These are phyloP conservation scores for Lasioglossum vierecki DNA, from an alignment of 2,888 invertebrate genomes.

Conservation along the genomic window DNA sequence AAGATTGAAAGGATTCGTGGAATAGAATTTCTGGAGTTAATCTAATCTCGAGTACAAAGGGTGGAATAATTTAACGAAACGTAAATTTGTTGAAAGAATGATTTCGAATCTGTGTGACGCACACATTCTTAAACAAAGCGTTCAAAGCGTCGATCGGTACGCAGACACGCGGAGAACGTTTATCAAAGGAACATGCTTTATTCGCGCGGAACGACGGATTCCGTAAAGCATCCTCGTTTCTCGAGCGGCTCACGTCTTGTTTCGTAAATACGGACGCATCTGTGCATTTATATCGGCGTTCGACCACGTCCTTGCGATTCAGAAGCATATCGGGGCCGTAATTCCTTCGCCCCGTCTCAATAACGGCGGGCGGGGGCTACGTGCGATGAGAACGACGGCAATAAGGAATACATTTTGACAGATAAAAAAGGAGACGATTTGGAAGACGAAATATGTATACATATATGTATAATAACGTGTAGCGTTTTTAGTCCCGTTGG, in stretches of 20 bases:
- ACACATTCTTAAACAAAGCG: not conserved
- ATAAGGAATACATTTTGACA: slow-evolving; percentile 42
- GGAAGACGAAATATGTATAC: slow-evolving; percentile 38
- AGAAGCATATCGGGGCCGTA: slow-evolving; percentile 26
- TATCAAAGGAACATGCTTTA: not conserved
- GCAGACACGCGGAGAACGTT: slow-evolving; percentile 1
- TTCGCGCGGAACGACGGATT: slow-evolving; percentile 2
- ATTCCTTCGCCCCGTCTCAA: slow-evolving; percentile 23
- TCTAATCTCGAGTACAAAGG: not conserved
- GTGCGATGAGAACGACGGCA: slow-evolving; percentile 46
- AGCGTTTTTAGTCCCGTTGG: slow-evolving; percentile 18
- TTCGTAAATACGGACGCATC: slow-evolving; percentile 37
- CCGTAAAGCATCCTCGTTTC: slow-evolving; percentile 11
- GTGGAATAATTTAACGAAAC: not conserved
- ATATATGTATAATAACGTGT: not conserved
- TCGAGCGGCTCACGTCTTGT: slow-evolving; percentile 30
- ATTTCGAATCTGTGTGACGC: not conserved
- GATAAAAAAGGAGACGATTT: not conserved
- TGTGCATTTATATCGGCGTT: slow-evolving; percentile 31
- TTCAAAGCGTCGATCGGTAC: not conserved
- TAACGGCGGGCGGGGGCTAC: slow-evolving; percentile 20
- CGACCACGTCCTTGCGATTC: slow-evolving; percentile 35
- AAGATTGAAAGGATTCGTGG: not conserved
- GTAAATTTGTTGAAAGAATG: not conserved
- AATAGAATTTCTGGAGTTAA: not conserved